Conservation (phyloP, 2,797 vertebrate genomes). For the Crenichthys baileyi region DNA sequence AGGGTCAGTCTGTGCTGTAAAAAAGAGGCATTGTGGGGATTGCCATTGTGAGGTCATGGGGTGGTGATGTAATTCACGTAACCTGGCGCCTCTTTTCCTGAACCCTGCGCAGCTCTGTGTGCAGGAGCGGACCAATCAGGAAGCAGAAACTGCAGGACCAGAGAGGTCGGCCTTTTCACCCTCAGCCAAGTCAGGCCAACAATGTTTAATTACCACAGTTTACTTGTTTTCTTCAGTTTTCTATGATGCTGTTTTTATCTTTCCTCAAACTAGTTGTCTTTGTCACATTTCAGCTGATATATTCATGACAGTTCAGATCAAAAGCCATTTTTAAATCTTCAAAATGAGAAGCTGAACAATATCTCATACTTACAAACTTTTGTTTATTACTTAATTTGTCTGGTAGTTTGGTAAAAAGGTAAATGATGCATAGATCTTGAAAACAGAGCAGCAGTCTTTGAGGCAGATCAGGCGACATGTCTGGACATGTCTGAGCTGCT, state of each 20-base stretch:
- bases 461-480: background rate
- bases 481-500: background rate
- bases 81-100: constrained; percentile 74
- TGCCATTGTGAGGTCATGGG: constrained; percentile 71
- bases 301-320: background rate
- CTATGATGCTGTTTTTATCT: background rate
- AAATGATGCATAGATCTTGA: background rate
- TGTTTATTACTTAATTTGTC: background rate
- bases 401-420: background rate
- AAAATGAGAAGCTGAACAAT: background rate
- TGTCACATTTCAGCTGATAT: background rate
- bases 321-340: too few species aligned
- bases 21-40: constrained; percentile 67
- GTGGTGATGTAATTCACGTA: constrained; percentile 76
- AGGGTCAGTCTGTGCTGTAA: constrained; percentile 31
- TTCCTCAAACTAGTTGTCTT: background rate
- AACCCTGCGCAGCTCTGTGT: constrained; percentile 45
- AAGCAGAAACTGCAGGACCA: constrained; percentile 13
- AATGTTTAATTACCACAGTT: background rate
- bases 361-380: background rate
- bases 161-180: background rate
- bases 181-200: background rate
- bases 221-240: background rate
- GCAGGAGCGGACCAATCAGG: constrained; percentile 53
- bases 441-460: background rate